These are phyloP conservation scores for Thera britannica DNA, from an alignment of 2,888 invertebrate genomes.

Conservation along the genomic window DNA sequence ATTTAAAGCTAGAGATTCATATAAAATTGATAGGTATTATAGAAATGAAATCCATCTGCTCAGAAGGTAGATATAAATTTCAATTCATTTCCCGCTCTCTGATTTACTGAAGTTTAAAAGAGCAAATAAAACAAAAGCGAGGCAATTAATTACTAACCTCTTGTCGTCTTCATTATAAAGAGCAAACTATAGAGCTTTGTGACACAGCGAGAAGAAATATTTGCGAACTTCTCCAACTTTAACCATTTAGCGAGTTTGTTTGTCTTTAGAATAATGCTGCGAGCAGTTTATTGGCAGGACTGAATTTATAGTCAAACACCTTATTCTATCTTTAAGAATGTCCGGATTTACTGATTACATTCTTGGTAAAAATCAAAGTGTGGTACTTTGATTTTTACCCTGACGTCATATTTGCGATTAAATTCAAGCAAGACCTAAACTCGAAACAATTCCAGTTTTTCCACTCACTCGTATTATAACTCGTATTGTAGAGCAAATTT, in stretches of 20 bases:
- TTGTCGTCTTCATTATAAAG: slow-evolving; percentile 51
- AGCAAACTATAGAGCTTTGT: slow-evolving; percentile 37
- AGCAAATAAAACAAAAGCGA: slow-evolving; percentile 50
- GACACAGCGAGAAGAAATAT: slow-evolving; percentile 39
- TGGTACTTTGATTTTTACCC: too few species aligned
- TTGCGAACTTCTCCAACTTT: slow-evolving; percentile 43
- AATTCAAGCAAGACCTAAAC: too few species aligned
- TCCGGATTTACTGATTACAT: background rate
- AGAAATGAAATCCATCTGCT: background rate
- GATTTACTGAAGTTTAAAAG: slow-evolving; percentile 51
- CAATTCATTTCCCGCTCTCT: slow-evolving; percentile 27
- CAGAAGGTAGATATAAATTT: slow-evolving; percentile 3
- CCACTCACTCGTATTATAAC: too few species aligned
- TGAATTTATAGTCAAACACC: slow-evolving; percentile 13
- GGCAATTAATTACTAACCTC: slow-evolving; percentile 43
- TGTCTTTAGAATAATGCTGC: slow-evolving; percentile 40
- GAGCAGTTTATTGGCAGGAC: slow-evolving; percentile 34
- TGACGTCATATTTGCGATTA: too few species aligned
- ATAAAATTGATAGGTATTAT: background rate
- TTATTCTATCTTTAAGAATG: background rate
- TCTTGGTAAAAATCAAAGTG: too few species aligned
- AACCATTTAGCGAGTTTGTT: slow-evolving; percentile 47
- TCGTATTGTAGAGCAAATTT: background rate
- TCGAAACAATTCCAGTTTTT: too few species aligned
- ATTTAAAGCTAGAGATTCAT: background rate